Base-by-base conservation (phyloP, 2,888 invertebrate species). In the Dasypogon diadema region DNA sequence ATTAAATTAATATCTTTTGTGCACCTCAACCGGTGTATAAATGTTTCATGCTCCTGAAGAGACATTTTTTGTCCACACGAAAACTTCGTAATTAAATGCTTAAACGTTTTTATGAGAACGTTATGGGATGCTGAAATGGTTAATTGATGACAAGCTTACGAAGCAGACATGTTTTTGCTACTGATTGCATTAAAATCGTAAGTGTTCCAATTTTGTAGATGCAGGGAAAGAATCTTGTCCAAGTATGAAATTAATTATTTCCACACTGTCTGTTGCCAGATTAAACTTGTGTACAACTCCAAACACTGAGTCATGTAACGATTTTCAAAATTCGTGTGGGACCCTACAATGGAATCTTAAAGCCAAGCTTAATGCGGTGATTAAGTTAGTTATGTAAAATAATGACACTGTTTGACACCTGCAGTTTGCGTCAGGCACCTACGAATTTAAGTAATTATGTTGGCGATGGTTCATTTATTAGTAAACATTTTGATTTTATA, bases 241-340 rank as follows among this genome's bases (percentile, higher is more conserved):
- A 24, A n/a, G 16, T 58, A 58, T 55, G 18, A 14, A 30, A 60
- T 60, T 12, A 18, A 37, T 42, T 42, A 60, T 14, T 58, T 16
- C 26, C n/a, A 30, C 18, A 5, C 18, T 37, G 37, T 18, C 60
- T 37, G 34, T 14, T 1, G 24, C 30, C 34, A 30, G n/a, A 16
- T n/a, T 14, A 10, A 10, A 14, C 8, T n/a, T 18, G 37, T 12
- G 37, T 60, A 21, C 10, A 12, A 8, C 12, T n/a, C n/a, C 12
- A 6, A 3, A 8, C n/a, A 37, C 8, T 34, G 60, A 60, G 34
- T 60, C 37, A 34, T 18, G 60, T 37, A 12, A 37, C 18, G 4
- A 60, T 37, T 60, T n/a, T 34, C 37, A 37, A 34, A 60, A 37
- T 60, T 60, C 37, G 60, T 12, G 60, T 60, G 60, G 60, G 60